Percentiles rank a stretch among this genome's conserved stretches.
phyloP scores from a whole-genome alignment of 2,888 invertebrate species.

The Scaptomyza parva region DNA sequence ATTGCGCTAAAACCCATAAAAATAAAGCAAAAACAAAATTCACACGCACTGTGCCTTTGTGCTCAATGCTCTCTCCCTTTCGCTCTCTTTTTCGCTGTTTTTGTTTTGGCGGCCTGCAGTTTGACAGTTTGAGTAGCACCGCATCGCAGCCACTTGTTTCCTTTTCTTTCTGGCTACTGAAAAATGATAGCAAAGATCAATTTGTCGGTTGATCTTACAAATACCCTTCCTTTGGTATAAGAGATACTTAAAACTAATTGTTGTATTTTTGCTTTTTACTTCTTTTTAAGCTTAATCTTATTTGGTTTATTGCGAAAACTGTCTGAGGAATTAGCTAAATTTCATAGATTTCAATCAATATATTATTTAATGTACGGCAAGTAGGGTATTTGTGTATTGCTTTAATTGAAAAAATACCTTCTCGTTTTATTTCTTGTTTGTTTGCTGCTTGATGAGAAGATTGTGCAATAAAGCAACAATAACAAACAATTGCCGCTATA shows the following conservation, averaged over 20 bases:
- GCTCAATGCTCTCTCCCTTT: slow-evolving; percentile 3
- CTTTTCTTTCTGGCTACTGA: slow-evolving; percentile 2
- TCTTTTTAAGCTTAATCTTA: too few relatives aligned
- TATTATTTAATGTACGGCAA: not conserved
- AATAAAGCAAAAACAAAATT: slow-evolving; percentile 57
- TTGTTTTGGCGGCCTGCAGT: slow-evolving; percentile 14
- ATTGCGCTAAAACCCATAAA: slow-evolving; percentile 63
- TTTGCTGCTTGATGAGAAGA: slow-evolving; percentile 56
- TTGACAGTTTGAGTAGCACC: slow-evolving; percentile 30
- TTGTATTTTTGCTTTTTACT: too few relatives aligned
- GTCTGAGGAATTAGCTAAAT: not conserved
- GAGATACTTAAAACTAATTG: not conserved
- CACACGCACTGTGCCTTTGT: slow-evolving; percentile 53
- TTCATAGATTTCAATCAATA: not conserved
- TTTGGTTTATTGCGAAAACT: not conserved
- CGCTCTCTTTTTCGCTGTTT: not conserved
- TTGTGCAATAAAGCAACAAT: slow-evolving; percentile 74
- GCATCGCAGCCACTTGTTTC: slow-evolving; percentile 40
- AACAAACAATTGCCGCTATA: slow-evolving; percentile 66
- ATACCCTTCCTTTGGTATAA: slow-evolving; percentile 32
- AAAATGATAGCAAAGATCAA: slow-evolving; percentile 7
- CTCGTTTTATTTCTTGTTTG: slow-evolving; percentile 37
- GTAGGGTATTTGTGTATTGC: slow-evolving; percentile 14
- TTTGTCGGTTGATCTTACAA: slow-evolving; percentile 5
- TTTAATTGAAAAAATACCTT: not conserved